These are phyloP conservation scores for Crossocerus cetratus DNA, from an alignment of 2,888 invertebrate genomes.

Conservation along the genomic window DNA sequence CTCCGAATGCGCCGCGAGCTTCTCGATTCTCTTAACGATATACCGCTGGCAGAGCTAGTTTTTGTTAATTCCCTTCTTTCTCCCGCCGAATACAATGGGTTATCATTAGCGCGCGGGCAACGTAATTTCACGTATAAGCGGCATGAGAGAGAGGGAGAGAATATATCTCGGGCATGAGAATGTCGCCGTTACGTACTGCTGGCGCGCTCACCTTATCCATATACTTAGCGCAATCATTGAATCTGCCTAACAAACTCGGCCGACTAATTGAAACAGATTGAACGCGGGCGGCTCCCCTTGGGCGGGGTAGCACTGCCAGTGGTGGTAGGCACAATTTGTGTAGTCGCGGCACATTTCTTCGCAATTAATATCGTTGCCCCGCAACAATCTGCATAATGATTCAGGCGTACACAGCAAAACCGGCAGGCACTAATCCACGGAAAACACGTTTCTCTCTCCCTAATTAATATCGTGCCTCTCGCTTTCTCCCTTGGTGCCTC, in stretches of 20 bases:
- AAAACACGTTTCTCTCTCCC: constrained; percentile 37
- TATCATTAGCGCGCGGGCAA: too few relatives aligned
- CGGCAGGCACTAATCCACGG: constrained; percentile 32
- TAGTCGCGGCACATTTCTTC: constrained; percentile 32
- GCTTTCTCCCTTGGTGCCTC: constrained; percentile 35
- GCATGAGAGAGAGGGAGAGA: too few relatives aligned
- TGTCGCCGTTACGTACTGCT: too few relatives aligned
- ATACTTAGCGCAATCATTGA: constrained; percentile 23
- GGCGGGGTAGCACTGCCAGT: neutral
- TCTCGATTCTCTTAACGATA: neutral
- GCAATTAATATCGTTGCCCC: constrained; percentile 46
- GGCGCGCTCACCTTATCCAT: too few relatives aligned
- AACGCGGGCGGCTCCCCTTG: constrained; percentile 18
- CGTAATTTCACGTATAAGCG: too few relatives aligned
- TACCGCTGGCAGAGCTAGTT: neutral
- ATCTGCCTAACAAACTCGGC: constrained; percentile 44
- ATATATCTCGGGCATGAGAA: too few relatives aligned
- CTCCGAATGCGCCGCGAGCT: neutral
- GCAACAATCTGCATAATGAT: constrained; percentile 51
- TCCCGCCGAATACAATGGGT: constrained; percentile 29
- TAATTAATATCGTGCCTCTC: constrained; percentile 40
- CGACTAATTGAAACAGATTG: constrained; percentile 51
- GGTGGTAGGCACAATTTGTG: constrained; percentile 13
- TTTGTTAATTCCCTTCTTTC: constrained; percentile 26
- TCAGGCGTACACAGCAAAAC: constrained; percentile 19